Evolutionary conservation across 1,140 invertebrate species (phyloP).

Genomic region (Saccostrea echinata): DNA sequence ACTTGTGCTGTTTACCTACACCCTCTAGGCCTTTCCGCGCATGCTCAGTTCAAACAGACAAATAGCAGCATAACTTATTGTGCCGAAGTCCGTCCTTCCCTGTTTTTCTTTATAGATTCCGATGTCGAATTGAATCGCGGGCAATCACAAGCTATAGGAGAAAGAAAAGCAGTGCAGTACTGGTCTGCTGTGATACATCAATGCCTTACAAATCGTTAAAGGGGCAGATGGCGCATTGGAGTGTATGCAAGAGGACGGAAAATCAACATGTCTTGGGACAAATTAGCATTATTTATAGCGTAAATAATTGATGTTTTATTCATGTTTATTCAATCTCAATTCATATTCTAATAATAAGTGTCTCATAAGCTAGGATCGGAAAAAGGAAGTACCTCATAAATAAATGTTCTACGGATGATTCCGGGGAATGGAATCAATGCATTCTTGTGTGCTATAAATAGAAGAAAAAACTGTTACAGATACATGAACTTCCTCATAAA

Average conservation of each 20-base stretch:
- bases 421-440: too few species aligned
- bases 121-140: constrained; percentile 33
- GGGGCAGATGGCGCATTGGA: constrained; percentile 23
- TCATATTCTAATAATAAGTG: neutral
- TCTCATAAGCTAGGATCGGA: neutral
- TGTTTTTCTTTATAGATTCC: constrained; percentile 26
- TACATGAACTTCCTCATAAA: too few species aligned
- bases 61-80: constrained; percentile 31
- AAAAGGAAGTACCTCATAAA: neutral
- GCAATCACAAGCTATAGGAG: neutral
- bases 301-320: constrained; percentile 17
- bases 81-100: constrained; percentile 6
- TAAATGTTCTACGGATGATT: too few species aligned
- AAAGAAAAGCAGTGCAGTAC: constrained; percentile 9
- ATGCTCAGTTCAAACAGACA: constrained; percentile 14
- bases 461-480: too few species aligned
- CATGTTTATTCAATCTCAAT: constrained; percentile 32
- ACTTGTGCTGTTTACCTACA: constrained; percentile 34
- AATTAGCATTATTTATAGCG: constrained; percentile 20
- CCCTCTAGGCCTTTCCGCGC: neutral
- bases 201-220: neutral
- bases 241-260: neutral
- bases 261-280: constrained; percentile 6
- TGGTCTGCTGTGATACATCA: constrained; percentile 12
- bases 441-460: too few species aligned